Base-by-base conservation (phyloP, 2,888 invertebrate species). In the Brachypalpus laphriformis region DNA sequence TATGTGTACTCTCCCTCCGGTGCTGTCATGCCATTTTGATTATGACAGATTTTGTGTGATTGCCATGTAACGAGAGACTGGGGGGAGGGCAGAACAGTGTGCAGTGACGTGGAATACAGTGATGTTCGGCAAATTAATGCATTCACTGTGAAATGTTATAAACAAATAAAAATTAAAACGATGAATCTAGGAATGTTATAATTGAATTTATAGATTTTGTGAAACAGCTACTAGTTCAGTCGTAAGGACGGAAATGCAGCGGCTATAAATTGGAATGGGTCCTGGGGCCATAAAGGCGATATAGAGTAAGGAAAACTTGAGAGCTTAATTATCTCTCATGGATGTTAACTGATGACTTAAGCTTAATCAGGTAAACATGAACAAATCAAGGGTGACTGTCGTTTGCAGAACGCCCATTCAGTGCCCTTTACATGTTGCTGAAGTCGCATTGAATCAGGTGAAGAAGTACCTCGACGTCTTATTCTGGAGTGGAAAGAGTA, bases 71-170 rank as follows among this genome's bases (percentile, higher is more conserved):
- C 40, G 16, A 57, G 25, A n/a, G 28, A 1, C 25, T 28, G 42
- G 56, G 9, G 18, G n/a, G n/a, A n/a, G n/a, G n/a, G n/a, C n/a
- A n/a, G n/a, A 8, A 28, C 5, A 34, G 40, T 65, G 82, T 61
- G 63, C 71, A 74, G 45, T 80, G 83, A 83, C 42, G 74, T 45
- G 74, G 66, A 82, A 82, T 72, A 42, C 77, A 72, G 61, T 68
- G 59, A 63, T 77, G 74, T 59, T 66, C 31, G 49, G 54, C 11
- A 51, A 42, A 78, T 72, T 51, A 76, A 51, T 66, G 59, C 82
- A 56, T 54, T 61, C 57, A 77, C 74, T 74, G 68, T 63, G 81
- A 82, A 75, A 75, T 70, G 54, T 56, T 37, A 47, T 31, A 72
- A 59, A 66, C 45, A 76, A 75, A 70, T 63, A 76, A 42, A 25